Percentiles rank a stretch among this genome's conserved stretches.
Evolutionary conservation across 2,888 invertebrate species (phyloP).

Genomic region (Doris montereyensis): DNA sequence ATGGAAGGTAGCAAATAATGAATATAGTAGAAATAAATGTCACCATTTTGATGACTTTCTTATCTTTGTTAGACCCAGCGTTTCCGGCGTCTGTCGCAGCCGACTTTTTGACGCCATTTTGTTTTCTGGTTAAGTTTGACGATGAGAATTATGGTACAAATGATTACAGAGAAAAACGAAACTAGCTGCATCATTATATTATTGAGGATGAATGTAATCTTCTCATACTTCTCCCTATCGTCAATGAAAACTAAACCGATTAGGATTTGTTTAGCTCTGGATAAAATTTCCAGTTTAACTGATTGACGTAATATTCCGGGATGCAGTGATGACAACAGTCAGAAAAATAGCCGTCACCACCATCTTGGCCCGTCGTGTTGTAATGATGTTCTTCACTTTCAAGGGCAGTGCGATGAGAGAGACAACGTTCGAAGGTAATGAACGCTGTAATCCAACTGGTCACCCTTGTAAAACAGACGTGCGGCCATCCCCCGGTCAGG

Average conservation of each 20-base stretch:
- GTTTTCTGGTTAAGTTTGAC: not conserved
- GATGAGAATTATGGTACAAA: not conserved
- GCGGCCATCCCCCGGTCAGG: slow-evolving; percentile 22
- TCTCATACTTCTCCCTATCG: not conserved
- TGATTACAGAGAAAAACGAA: not conserved
- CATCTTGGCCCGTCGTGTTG: not conserved
- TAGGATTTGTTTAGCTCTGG: not conserved
- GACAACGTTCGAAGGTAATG: not conserved
- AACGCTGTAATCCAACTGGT: slow-evolving; percentile 4
- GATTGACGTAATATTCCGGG: not conserved
- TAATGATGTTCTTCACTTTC: not conserved
- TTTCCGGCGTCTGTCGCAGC: not conserved
- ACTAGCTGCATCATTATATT: not conserved
- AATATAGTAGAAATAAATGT: not conserved
- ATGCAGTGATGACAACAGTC: not conserved
- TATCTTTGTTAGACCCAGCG: not conserved
- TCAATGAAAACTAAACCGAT: not conserved
- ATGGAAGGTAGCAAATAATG: not conserved
- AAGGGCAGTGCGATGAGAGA: not conserved
- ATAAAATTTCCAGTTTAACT: not conserved
- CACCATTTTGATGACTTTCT: not conserved
- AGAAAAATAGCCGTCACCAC: not conserved
- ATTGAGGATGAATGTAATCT: not conserved
- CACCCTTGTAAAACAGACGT: slow-evolving; percentile 7
- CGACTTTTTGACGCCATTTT: not conserved